Evolutionary conservation across 2,113 vertebrate species (phyloP), one percentile per base, ranked within the genome.

Genomic region (Castor canadensis): DNA sequence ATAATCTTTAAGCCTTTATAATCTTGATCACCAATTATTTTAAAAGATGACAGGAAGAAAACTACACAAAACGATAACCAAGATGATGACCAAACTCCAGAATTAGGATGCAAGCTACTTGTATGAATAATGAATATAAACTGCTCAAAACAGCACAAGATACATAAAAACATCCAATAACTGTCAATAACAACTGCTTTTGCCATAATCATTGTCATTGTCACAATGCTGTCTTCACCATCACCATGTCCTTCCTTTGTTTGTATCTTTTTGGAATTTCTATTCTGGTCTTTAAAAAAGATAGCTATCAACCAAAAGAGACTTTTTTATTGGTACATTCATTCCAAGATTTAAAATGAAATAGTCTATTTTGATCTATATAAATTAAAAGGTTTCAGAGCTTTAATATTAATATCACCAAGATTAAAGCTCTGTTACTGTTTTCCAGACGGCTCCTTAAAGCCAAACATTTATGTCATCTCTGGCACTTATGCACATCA

Each of bases 341-440:
- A 94, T 80, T 56, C 35, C 10, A 60, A 88, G 10, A 58, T 72
- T 58, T 81, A 79, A 96, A 93, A 66, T 32, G 89, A 77, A 94
- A 71, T 0, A 62, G 10, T 67, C 6, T 28, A 40, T 15, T 3
- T 81, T 64, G 17, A 56, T 62, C 38, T 62, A 35, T 38, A 38
- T n/a, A n/a, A n/a, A 79, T 71, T 49, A 76, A 81, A 96, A 81
- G 9, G 17, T 43, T 82, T 82, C 47, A 62, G 66, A 87, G 47
- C 56, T 82, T 92, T 79, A 87, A n/a, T 3, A 58, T 80, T 75
- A 40, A 58, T n/a, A 47, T 35, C 3, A n/a, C 13, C 69, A 54
- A 79, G 87, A 95, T 67, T n/a, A 69, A 95, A 87, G 32, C 16
- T 35, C 62, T 35, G 77, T 83, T 58, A n/a, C 20, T 49, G n/a